These are phyloP conservation scores for Anolis carolinensis DNA, from an alignment of 2,113 vertebrate genomes.

Conservation along the genomic window DNA sequence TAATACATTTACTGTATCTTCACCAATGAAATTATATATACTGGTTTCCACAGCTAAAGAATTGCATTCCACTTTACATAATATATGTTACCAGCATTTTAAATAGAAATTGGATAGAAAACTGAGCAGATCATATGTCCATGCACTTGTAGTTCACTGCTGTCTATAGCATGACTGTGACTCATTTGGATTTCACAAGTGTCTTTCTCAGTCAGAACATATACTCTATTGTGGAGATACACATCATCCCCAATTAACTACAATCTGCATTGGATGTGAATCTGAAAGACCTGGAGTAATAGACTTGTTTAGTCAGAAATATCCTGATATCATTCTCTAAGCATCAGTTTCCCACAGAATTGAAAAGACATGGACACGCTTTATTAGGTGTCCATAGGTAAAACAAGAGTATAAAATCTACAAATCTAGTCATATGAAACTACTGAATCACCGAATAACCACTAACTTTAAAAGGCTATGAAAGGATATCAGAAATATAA, in stretches of 20 bases:
- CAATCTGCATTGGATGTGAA: background rate
- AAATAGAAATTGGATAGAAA: background rate
- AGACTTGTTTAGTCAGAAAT: background rate
- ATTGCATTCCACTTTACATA: background rate
- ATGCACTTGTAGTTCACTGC: background rate
- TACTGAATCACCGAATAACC: background rate
- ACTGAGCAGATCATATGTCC: background rate
- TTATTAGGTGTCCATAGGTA: too few species aligned
- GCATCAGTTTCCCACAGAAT: background rate
- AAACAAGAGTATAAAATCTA: background rate
- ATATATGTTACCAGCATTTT: background rate
- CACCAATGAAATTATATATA: constrained; percentile 9
- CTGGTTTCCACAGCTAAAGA: background rate
- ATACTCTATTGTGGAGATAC: too few species aligned
- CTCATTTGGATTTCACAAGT: too few species aligned
- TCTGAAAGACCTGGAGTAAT: background rate
- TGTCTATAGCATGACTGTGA: background rate
- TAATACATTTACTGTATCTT: background rate
- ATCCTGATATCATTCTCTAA: too few species aligned
- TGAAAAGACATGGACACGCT: background rate
- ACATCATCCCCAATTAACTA: background rate
- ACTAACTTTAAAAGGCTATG: background rate
- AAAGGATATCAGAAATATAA: background rate
- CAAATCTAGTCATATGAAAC: background rate
- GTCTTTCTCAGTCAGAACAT: background rate